Base-by-base conservation (phyloP, 2,888 invertebrate species). In the Macrophya alboannulata region DNA sequence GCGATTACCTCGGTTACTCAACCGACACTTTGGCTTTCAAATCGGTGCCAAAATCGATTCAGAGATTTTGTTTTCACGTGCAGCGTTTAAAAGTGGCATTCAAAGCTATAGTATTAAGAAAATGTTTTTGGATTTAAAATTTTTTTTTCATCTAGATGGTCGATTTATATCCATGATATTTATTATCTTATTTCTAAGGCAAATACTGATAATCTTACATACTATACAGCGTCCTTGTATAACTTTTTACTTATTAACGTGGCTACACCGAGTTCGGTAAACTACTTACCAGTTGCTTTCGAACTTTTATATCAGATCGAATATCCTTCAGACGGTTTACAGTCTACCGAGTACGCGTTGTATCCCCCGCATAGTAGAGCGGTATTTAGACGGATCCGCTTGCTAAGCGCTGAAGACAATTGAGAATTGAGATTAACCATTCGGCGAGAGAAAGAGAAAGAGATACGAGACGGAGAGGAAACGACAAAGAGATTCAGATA, bases 261-360 rank as follows among this genome's bases (percentile, higher is more conserved):
- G 17, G 68, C 25, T 55, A 55, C 77, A 8, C 51, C 10, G 31
- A 77, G 37, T 77, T 77, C 37, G 37, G 62, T 43, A 43, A 59
- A 40, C 40, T 81, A 43, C 43, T 43, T 43, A 62, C 81, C 81
- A 43, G 62, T 62, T 81, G 62, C 81, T 62, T 62, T 81, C 81
- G 43, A 81, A 81, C 59, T 81, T 81, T 59, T 81, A 62, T 81
- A 62, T 81, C 79, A 79, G 79, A 79, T 79, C 79, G 37, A 79
- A 79, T 79, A 79, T 79, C 79, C 55, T 79, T 79, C 79, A 55
- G 51, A 81, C 81, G 81, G 40, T 59, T 81, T 81, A 81, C 81
- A 81, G 59, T 81, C 81, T 81, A 43, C 21, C 81, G 25, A 21
- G 21, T 81, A 62, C 37, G 72, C n/a, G 72, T 55, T 51, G 5